Evolutionary conservation across 2,113 vertebrate species (phyloP).

Genomic region (Tachycineta bicolor): DNA sequence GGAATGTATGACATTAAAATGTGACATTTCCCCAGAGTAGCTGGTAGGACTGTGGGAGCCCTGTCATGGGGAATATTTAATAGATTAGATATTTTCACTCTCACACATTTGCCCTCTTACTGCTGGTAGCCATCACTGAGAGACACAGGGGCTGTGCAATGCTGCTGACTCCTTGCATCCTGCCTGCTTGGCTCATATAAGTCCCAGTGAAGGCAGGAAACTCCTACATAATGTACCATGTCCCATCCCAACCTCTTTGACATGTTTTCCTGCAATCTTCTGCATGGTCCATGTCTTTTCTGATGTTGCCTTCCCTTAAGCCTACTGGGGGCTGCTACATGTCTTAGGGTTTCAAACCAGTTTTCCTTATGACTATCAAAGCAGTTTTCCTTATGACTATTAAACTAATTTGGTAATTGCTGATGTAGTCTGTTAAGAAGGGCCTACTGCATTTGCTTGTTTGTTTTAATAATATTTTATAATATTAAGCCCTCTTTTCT

Average conservation of each 20-base stretch:
- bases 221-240: background rate
- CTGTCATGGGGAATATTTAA: background rate
- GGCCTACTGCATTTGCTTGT: background rate
- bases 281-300: background rate
- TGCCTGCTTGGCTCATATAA: background rate
- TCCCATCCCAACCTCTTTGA: background rate
- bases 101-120: background rate
- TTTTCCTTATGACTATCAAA: background rate
- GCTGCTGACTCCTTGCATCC: background rate
- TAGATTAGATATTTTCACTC: background rate
- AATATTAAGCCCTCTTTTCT: background rate
- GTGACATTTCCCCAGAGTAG: background rate
- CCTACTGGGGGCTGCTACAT: background rate
- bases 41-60: background rate
- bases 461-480: background rate
- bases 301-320: background rate
- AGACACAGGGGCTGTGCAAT: background rate
- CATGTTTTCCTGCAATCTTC: background rate
- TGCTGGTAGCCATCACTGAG: background rate
- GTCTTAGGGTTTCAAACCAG: background rate
- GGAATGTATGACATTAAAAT: background rate
- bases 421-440: background rate
- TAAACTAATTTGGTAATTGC: background rate
- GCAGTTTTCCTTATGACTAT: background rate
- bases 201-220: background rate